Evolutionary conservation across 2,888 invertebrate species (phyloP).

Genomic region (Ephialtes manifestator): DNA sequence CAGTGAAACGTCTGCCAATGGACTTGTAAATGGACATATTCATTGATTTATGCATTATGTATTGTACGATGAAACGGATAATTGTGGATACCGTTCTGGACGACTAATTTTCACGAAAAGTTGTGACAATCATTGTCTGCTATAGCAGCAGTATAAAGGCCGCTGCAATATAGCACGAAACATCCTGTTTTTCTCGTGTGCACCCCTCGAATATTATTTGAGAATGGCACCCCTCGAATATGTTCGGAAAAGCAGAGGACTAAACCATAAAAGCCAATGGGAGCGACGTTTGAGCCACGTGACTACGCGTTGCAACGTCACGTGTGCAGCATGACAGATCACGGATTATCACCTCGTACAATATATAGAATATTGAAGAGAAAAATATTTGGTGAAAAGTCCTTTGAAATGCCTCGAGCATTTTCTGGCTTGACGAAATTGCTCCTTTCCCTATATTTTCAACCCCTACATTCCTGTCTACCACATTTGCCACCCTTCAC

Average conservation of each 20-base stretch:
- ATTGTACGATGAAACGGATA: constrained; percentile 5
- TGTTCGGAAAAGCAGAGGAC: constrained; percentile 31
- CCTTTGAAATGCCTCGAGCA: constrained; percentile 21
- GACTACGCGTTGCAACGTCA: constrained; percentile 66
- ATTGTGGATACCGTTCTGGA: constrained; percentile 37
- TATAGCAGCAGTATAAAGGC: background rate
- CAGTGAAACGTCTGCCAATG: constrained; percentile 16
- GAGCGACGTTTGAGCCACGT: constrained; percentile 60
- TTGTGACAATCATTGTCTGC: constrained; percentile 47
- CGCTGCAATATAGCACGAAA: background rate
- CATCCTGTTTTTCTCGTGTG: constrained; percentile 24
- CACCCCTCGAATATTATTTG: constrained; percentile 36
- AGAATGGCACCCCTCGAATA: constrained; percentile 14
- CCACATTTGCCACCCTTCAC: constrained; percentile 23
- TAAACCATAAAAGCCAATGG: constrained; percentile 12
- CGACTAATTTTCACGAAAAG: constrained; percentile 41
- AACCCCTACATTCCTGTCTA: constrained; percentile 30
- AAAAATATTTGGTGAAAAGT: constrained; percentile 42
- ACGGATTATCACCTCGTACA: constrained; percentile 68
- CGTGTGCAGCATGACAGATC: constrained; percentile 62
- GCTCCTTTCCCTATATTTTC: constrained; percentile 23
- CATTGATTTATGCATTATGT: constrained; percentile 26
- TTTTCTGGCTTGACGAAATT: constrained; percentile 11
- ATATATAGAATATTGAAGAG: constrained; percentile 66
- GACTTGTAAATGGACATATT: background rate